Evolutionary conservation across 2,888 invertebrate species (phyloP), one percentile per base, ranked within the genome.

Genomic region (Agrotis puta): DNA sequence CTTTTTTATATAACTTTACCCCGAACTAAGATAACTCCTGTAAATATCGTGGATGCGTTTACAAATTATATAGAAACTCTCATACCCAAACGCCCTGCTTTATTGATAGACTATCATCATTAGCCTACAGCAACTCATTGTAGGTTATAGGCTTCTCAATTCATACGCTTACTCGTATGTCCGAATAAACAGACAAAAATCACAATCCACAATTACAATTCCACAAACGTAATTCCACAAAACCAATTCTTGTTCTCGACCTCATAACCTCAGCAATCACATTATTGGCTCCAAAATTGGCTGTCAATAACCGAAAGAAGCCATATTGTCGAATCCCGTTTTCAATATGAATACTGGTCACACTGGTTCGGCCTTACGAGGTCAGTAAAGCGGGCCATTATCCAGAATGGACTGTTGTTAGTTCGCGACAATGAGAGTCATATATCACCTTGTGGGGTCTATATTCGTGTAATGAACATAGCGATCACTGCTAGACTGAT

Each of bases 381-480:
- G 90, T 91, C 93, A 91, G 89, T 91, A 88, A 87, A 88, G 88
- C 88, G 88, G 85, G 89, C 90, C 91, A 93, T 94, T 94, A 92
- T 87, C 90, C 87, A 90, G 88, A 94, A 93, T 91, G 92, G 90
- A 89, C 91, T 89, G 92, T 90, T 93, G 94, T 94, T 93, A 94
- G 93, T 91, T 89, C 87, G 89, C 90, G 91, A 94, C 94, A 94
- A 94, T 94, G 94, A 93, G 89, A 84, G 87, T 88, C 56, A 92
- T 94, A 92, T 90, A 92, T 94, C 92, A 94, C 89, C 85, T 82
- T 82, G 88, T 69, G 89, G 89, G 81, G 64, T 74, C 81, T 83
- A 85, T 85, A 86, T 86, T 86, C 82, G 81, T 81, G 89, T 88
- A 91, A 90, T 91, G 89, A 91, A 90, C 88, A 85, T 88, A 83